These are phyloP conservation scores for Ceratoteleas bidentatus DNA, from an alignment of 1,140 invertebrate genomes.

Conservation along the genomic window DNA sequence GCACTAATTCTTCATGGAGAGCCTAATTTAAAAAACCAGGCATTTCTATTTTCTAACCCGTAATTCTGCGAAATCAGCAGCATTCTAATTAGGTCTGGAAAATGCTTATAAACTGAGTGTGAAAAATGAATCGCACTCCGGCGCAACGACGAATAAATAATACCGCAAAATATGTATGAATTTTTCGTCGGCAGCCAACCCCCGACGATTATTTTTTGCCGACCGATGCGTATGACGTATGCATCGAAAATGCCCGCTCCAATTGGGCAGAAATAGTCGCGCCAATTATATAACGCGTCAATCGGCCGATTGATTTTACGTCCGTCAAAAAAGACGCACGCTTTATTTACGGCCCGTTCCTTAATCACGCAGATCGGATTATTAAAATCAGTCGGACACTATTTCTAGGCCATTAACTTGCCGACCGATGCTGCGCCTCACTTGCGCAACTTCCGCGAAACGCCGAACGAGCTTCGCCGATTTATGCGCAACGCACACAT, in stretches of 20 bases:
- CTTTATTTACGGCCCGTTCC: constrained; percentile 18
- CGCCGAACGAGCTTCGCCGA: too few species aligned
- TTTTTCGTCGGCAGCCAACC: constrained; percentile 6
- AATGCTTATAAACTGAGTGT: too few species aligned
- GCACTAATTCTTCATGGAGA: too few species aligned
- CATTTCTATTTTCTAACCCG: too few species aligned
- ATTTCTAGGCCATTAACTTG: constrained; percentile 2
- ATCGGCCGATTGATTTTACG: constrained; percentile 21
- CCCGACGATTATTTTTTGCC: neutral
- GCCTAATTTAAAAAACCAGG: too few species aligned
- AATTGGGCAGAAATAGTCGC: constrained; percentile 27
- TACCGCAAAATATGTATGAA: constrained; percentile 1
- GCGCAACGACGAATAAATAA: too few species aligned
- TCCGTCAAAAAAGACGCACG: constrained; percentile 21
- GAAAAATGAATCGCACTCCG: too few species aligned
- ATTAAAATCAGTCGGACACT: constrained; percentile 8
- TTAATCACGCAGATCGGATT: constrained; percentile 8
- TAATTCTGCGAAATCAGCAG: too few species aligned
- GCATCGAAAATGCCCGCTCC: constrained; percentile 25
- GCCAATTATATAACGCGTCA: constrained; percentile 24
- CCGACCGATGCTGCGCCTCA: neutral
- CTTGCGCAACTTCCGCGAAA: constrained; percentile 11
- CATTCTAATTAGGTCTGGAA: too few species aligned
- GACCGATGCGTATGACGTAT: constrained; percentile 17
- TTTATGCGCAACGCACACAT: too few species aligned